Evolutionary conservation across 2,888 invertebrate species (phyloP).

Genomic region (Oscheius myriophilus): DNA sequence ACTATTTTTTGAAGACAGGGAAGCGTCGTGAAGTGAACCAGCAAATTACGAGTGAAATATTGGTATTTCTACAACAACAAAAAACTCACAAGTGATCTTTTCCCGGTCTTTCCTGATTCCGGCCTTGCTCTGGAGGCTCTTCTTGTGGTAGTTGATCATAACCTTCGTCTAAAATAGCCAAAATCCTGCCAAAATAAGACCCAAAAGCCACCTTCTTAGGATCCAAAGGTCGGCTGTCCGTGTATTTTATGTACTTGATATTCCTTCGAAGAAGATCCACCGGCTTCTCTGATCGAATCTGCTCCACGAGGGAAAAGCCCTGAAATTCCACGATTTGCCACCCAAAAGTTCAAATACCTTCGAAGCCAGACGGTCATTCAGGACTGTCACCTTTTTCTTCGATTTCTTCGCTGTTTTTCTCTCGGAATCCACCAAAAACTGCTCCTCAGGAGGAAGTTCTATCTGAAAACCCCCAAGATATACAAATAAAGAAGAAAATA

Average conservation of each 20-base stretch:
- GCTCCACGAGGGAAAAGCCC: conserved; percentile 21
- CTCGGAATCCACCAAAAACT: background rate
- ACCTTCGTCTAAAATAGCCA: background rate
- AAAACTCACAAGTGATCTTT: conserved; percentile 10
- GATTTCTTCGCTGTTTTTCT: background rate
- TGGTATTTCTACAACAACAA: too few species aligned
- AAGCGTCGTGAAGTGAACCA: too few species aligned
- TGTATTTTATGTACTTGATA: conserved; percentile 27
- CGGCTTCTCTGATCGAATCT: conserved; percentile 22
- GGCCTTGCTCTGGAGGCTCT: conserved; percentile 8
- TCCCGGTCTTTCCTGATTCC: conserved; percentile 11
- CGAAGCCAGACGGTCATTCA: conserved; percentile 8
- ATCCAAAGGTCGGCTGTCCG: conserved; percentile 15
- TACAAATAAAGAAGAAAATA: too few species aligned
- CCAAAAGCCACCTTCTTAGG: conserved; percentile 4
- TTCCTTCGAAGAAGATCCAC: conserved; percentile 15
- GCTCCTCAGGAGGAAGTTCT: background rate
- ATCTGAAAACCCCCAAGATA: too few species aligned
- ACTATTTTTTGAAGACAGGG: too few species aligned
- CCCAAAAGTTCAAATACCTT: background rate
- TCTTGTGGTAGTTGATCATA: conserved; percentile 9
- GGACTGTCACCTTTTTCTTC: background rate
- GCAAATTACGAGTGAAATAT: too few species aligned
- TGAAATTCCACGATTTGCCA: background rate
- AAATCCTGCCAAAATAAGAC: background rate